These are phyloP conservation scores for Pterostichus madidus DNA, from an alignment of 2,888 invertebrate species.

Conservation along the genomic window DNA sequence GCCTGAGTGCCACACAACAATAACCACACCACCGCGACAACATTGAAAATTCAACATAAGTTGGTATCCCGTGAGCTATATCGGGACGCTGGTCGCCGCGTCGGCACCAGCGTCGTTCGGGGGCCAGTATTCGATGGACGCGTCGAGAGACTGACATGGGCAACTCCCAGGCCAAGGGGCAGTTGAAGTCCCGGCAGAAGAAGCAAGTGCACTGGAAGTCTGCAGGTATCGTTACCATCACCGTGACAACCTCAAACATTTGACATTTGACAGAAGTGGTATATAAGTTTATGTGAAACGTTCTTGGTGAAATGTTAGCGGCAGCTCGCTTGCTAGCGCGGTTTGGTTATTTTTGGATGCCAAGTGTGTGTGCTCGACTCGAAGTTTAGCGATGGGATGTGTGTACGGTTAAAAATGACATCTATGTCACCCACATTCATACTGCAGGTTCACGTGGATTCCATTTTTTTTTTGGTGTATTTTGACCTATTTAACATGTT, in stretches of 20 bases:
- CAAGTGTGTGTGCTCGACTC: slow-evolving; percentile 32
- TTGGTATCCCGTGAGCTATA: slow-evolving; percentile 61
- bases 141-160: slow-evolving; percentile 79
- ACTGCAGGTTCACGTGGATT: not conserved
- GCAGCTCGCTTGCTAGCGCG: not conserved
- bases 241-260: not conserved
- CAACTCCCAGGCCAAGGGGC: slow-evolving; percentile 82
- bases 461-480: not conserved
- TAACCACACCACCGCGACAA: not conserved
- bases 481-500: not conserved
- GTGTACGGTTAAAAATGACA: slow-evolving; percentile 52
- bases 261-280: not conserved
- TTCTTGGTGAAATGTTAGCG: not conserved
- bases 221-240: slow-evolving; percentile 82
- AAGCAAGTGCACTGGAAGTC: slow-evolving; percentile 92
- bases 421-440: slow-evolving; percentile 46
- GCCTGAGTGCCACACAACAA: too few relatives aligned
- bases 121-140: slow-evolving; percentile 54
- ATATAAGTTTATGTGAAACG: not conserved
- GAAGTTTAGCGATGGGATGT: slow-evolving; percentile 32
- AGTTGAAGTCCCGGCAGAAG: slow-evolving; percentile 80
- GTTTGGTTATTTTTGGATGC: slow-evolving; percentile 2
- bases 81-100: slow-evolving; percentile 29
- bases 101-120: slow-evolving; percentile 7
- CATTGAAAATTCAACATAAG: not conserved